A percentile compares a stretch with the other conserved stretches of the same genome.
phyloP scores from a whole-genome alignment of 2,797 vertebrate species.

The Gymnoscopelus braueri region DNA sequence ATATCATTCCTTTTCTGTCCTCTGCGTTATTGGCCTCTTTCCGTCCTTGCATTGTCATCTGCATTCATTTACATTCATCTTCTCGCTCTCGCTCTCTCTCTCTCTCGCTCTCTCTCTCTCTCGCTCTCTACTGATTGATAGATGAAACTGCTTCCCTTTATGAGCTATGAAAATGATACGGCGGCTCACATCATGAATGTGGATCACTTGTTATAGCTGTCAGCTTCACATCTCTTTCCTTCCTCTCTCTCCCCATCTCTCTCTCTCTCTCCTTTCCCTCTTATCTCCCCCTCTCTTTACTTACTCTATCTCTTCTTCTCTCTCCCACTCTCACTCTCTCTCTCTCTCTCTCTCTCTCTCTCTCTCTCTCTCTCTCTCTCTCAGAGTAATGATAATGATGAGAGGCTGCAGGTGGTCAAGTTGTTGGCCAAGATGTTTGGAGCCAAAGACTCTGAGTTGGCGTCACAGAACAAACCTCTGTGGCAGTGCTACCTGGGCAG shows the following conservation, averaged over 20 bases:
- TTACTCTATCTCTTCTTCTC: background rate
- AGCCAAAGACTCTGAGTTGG: conserved; percentile 96
- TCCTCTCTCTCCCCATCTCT: background rate
- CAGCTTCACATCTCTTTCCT: conserved; percentile 30
- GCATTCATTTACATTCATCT: background rate
- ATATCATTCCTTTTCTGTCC: too few species aligned
- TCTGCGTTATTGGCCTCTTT: too few species aligned
- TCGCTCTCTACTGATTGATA: background rate
- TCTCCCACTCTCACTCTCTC: conserved; percentile 33
- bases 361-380: conserved; percentile 39
- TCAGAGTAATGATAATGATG: conserved; percentile 99
- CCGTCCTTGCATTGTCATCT: too few species aligned
- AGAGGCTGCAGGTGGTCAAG: conserved; percentile 96
- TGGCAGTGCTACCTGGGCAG: conserved; percentile 99
- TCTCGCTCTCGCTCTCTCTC: background rate
- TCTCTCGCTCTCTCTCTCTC: background rate
- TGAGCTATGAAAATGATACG: too few species aligned
- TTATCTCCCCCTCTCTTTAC: conserved; percentile 22
- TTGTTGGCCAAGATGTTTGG: conserved; percentile 99
- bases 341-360: conserved; percentile 50
- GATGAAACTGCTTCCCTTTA: too few species aligned
- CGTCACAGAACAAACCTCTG: conserved; percentile 96
- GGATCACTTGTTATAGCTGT: too few species aligned
- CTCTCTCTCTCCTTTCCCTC: conserved; percentile 25
- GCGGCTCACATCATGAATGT: too few species aligned